Evolutionary conservation across 2,888 invertebrate genomes (phyloP).

Genomic region (Drepanosiphum platanoidis): DNA sequence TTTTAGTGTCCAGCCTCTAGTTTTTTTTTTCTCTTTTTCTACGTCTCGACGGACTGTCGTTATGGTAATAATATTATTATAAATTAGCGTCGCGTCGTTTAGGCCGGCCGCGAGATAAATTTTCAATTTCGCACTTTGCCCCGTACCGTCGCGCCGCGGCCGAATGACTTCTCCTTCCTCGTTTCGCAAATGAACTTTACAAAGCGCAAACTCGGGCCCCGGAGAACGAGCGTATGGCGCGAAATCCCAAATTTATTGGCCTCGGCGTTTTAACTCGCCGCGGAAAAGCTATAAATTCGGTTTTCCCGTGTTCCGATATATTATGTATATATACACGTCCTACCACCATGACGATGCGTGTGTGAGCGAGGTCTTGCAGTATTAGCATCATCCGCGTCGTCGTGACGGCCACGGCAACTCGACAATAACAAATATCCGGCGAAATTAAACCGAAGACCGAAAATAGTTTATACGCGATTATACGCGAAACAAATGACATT

Average conservation of each 20-base stretch:
- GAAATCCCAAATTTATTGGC: neutral
- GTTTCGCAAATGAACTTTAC: neutral
- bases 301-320: neutral
- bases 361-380: conserved; percentile 30
- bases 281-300: conserved; percentile 8
- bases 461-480: neutral
- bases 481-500: conserved; percentile 14
- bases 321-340: no score
- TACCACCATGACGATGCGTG: no score
- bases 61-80: no score
- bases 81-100: no score
- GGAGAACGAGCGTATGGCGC: neutral
- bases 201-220: neutral
- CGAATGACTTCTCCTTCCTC: no score
- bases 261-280: neutral
- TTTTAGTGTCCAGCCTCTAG: no score
- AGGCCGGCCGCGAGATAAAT: neutral
- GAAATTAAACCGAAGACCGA: conserved; percentile 10
- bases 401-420: neutral
- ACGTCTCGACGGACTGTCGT: no score
- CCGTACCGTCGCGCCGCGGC: no score
- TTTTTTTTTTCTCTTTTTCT: no score
- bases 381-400: neutral
- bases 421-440: conserved; percentile 3
- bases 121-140: neutral